Evolutionary conservation across 2,797 vertebrate genomes (phyloP), one percentile per base, ranked within the genome.

Genomic region (Sebastes taczanowskii): DNA sequence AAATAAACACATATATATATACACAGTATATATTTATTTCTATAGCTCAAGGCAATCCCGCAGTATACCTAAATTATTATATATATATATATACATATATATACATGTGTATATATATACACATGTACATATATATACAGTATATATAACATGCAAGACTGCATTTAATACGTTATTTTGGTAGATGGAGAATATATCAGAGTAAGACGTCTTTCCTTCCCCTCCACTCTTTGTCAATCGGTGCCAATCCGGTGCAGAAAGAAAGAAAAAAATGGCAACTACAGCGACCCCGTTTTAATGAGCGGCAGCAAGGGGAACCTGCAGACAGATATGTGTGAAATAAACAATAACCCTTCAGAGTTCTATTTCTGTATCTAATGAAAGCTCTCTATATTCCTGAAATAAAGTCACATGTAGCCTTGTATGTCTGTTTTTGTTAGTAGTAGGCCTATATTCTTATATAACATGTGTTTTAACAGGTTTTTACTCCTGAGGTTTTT

Each of bases 241-340:
- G n/a, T 73, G 74, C 46, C 59, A 86, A 78, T 69, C 67, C 70
- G 22, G 80, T 65, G 81, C 77, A 81, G 72, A 59, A 61, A 75
- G 30, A 58, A 27, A 4, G 10, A 20, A 42, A 4, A 61, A 63
- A 46, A n/a, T 8, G 2, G 23, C 7, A 46, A 22, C 78, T 42
- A 76, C 86, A 92, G 93, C 89, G 91, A 83, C 88, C 74, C 81
- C 56, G 53, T 30, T 23, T 52, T 20, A 83, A 63, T 63, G 71
- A 70, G 71, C 22, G 88, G 90, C 89, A 46, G 70, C 38, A 81
- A 22, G 0, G 34, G 32, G 82, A 72, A 72, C 23, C 72, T 89
- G 66, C 80, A 88, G 22, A 18, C 20, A 55, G 4, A 75, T 4
- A 61, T 11, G 22, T 3, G 20, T 34, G 38, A 25, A 65, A 34